These are phyloP conservation scores for Pseudomyrmex dendroicus DNA, from an alignment of 1,140 invertebrate genomes.

Conservation along the genomic window DNA sequence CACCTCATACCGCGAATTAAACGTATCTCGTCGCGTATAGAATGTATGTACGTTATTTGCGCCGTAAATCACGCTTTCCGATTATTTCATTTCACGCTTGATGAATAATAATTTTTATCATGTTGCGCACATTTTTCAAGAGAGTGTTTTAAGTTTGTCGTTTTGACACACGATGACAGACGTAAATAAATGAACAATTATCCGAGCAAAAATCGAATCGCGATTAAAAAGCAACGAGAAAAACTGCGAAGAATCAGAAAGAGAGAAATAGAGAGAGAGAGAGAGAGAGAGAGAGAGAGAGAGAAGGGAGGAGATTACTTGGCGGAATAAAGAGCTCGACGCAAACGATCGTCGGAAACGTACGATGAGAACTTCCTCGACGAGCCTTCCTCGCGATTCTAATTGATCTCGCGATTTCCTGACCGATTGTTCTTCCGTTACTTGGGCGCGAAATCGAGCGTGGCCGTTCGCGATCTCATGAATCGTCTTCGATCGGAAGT, in stretches of 20 bases:
- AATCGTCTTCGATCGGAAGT: conserved; percentile 6
- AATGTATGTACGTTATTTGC: conserved; percentile 1
- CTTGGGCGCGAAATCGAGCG: conserved; percentile 40
- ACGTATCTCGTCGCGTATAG: conserved; percentile 27
- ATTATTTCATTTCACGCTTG: conserved; percentile 39
- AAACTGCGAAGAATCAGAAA: no score
- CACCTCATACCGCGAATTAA: conserved; percentile 34
- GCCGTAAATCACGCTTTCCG: conserved; percentile 13
- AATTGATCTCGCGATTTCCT: conserved; percentile 22
- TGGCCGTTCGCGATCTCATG: conserved; percentile 4
- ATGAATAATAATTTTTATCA: conserved; percentile 15
- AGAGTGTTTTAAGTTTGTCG: neutral
- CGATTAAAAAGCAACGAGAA: neutral
- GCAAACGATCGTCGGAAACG: neutral
- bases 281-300: no score
- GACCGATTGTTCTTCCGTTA: conserved; percentile 36
- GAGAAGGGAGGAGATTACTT: neutral
- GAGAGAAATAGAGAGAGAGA: no score
- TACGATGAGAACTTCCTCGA: conserved; percentile 11
- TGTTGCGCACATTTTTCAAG: neutral
- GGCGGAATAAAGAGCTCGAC: neutral
- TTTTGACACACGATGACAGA: neutral
- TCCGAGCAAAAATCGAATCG: neutral
- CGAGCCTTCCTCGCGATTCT: neutral
- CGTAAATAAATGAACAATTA: neutral